A percentile compares a stretch with the other conserved stretches of the same genome.
phyloP scores from a whole-genome alignment of 2,888 invertebrate genomes.

The Drosophila peninsularis region DNA sequence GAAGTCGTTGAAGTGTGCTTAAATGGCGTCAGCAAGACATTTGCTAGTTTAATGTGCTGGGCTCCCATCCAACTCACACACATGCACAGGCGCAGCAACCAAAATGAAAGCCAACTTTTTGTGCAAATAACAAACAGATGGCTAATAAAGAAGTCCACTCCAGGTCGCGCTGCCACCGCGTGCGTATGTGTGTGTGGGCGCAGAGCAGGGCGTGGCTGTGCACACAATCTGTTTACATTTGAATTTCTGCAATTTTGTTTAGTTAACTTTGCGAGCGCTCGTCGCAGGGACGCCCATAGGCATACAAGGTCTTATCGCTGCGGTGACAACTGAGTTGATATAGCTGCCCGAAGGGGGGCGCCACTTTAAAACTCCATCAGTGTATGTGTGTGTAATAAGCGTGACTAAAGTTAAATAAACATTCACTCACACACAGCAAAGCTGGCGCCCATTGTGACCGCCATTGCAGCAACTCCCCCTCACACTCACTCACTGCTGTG shows the following conservation, averaged over 20 bases:
- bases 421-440: conserved; percentile 25
- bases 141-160: conserved; percentile 57
- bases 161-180: conserved; percentile 12
- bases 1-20: conserved; percentile 70
- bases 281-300: conserved; percentile 61
- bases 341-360: conserved; percentile 30
- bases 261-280: conserved; percentile 60
- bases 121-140: conserved; percentile 57
- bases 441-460: conserved; percentile 57
- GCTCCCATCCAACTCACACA: conserved; percentile 16
- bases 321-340: conserved; percentile 51
- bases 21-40: conserved; percentile 78
- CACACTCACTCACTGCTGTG: conserved; percentile 23
- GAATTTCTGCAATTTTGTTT: conserved; percentile 81
- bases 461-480: conserved; percentile 58
- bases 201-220: conserved; percentile 44
- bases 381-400: conserved; percentile 64
- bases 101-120: conserved; percentile 64
- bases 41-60: conserved; percentile 70
- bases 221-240: conserved; percentile 81
- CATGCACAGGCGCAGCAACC: conserved; percentile 32
- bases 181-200: conserved; percentile 30
- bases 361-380: conserved; percentile 71
- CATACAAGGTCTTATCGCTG: conserved; percentile 68
- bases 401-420: conserved; percentile 73